Percentiles rank a stretch among this genome's conserved stretches.
These are phyloP conservation scores for Aphidius ervi DNA, from an alignment of 1,140 invertebrate species.

Conservation along the genomic window DNA sequence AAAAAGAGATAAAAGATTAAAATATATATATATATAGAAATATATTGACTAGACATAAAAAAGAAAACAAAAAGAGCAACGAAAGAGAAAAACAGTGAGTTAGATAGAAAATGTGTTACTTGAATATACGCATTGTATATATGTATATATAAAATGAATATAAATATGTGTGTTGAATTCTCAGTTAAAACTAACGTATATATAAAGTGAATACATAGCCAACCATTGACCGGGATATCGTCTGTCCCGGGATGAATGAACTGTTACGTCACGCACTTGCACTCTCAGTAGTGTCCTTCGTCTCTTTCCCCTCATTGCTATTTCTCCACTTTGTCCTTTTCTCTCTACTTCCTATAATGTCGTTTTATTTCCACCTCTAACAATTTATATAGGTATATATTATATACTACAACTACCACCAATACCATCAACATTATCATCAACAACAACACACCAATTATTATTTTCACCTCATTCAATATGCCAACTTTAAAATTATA, in stretches of 20 bases:
- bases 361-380: background rate
- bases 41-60: too few relatives aligned
- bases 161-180: conserved; percentile 7
- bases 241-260: conserved; percentile 51
- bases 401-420: too few relatives aligned
- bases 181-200: conserved; percentile 8
- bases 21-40: too few relatives aligned
- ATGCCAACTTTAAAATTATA: too few relatives aligned
- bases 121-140: background rate
- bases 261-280: conserved; percentile 51
- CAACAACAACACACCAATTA: too few relatives aligned
- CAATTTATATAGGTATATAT: conserved; percentile 15
- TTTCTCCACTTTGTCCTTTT: conserved; percentile 19
- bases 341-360: conserved; percentile 18
- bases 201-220: conserved; percentile 33
- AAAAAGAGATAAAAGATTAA: too few relatives aligned
- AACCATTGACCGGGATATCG: conserved; percentile 51
- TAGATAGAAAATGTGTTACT: background rate
- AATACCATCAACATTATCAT: too few relatives aligned
- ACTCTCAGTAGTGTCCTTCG: conserved; percentile 36
- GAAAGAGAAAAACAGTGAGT: too few relatives aligned
- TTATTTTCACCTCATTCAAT: too few relatives aligned
- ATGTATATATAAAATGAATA: background rate
- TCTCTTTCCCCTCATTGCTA: conserved; percentile 24
- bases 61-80: too few relatives aligned